phyloP scores from a whole-genome alignment of 1,140 invertebrate species.

The Drosophila sucinea region DNA sequence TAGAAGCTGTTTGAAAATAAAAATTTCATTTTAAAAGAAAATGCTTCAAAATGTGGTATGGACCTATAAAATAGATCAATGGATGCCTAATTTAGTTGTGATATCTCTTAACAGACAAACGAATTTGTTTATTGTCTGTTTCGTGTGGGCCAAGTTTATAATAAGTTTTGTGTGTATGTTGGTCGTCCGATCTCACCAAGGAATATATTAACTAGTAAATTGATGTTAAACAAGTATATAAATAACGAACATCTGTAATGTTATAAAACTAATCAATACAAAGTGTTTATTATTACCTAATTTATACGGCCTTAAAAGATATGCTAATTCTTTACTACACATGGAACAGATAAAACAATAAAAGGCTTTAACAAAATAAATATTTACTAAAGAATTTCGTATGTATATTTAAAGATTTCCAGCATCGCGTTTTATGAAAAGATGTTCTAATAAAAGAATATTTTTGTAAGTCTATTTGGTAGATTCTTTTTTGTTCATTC shows the following conservation, averaged over 20 bases:
- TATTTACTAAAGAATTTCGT: background rate
- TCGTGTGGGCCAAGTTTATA: background rate
- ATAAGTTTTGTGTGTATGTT: background rate
- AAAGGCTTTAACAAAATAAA: background rate
- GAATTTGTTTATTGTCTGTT: no score
- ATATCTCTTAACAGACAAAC: no score
- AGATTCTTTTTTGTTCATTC: background rate
- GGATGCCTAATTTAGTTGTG: no score
- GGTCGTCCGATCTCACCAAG: no score
- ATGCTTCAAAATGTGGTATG: no score
- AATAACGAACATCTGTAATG: background rate
- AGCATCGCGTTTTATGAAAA: background rate
- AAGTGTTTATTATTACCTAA: background rate
- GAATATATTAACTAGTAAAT: background rate
- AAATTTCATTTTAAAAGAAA: no score
- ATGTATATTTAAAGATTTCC: background rate
- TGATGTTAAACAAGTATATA: background rate
- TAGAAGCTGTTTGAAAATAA: no score
- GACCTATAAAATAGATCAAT: no score
- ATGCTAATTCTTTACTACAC: slow-evolving; percentile 35
- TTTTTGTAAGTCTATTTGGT: slow-evolving; percentile 1
- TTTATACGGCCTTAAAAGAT: background rate
- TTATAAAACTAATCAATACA: background rate
- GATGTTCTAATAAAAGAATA: background rate
- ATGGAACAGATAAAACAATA: slow-evolving; percentile 30